Base-by-base conservation (phyloP, 1,140 invertebrate species). In the Drosophila ercepeae region DNA sequence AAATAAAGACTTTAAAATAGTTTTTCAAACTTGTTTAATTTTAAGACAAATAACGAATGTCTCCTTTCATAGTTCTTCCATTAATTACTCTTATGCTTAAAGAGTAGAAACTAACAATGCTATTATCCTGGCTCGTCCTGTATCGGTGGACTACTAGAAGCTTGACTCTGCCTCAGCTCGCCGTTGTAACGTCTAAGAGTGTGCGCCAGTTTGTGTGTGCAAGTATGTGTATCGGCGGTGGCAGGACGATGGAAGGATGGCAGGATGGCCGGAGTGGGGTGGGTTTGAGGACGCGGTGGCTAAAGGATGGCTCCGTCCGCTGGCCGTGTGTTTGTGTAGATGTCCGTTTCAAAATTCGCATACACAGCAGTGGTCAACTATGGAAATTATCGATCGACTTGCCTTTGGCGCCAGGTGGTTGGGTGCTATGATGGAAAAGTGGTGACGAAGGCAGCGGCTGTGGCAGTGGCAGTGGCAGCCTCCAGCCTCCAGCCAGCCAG, bases 321-420 rank as follows among this genome's bases (percentile, higher is more conserved):
- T 48, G 53, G 57, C 29, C 60, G 59, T 82, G 86, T 81, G 69
- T 82, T 71, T 88, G 78, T 89, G 78, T 75, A 89, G 79, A 88
- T 89, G 89, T 89, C 82, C 89, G 81, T 75, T 90, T 90, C 79
- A 89, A 90, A 90, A 90, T 90, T 90, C 84, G 89, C 89, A 90
- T 90, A 90, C 84, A 90, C 79, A 88, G 82, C 83, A 90, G 84
- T 90, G 89, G 89, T 90, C 89, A 90, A 89, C 89, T 89, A 90
- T 90, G 89, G 84, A 90, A 90, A 90, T 90, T 90, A 90, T 90
- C 89, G 89, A 90, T 90, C 89, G 89, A 90, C 74, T 86, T 68
- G 82, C 89, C 79, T 88, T 75, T 84, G 89, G 83, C 78, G 89
- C 81, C 83, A 90, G 83, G 83, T 90, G 83, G 83, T 89, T 89